Evolutionary conservation across 2,888 invertebrate genomes (phyloP), one percentile per base, ranked within the genome.

Genomic region (Frankliniella fusca): DNA sequence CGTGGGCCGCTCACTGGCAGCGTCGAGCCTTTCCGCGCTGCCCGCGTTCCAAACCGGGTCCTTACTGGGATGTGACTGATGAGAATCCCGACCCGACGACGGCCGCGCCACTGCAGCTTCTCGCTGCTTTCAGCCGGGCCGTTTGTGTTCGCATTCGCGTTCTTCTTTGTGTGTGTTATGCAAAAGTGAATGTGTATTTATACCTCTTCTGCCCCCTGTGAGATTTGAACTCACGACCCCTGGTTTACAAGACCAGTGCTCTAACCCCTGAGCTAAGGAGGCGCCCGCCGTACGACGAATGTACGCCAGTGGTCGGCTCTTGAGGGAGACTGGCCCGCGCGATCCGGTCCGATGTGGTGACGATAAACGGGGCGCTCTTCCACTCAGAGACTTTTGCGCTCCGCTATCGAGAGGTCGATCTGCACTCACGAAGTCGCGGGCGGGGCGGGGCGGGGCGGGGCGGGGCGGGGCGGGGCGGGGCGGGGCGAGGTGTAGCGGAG

Each of bases 191-290:
- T 20, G 12, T n/a, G n/a, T n/a, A n/a, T n/a, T n/a, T n/a, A n/a
- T 20, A 18, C 61, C n/a, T 61, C 8, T 61, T 3, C 61, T 61
- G 61, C 61, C 61, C 18, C 61, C 61, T 61, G 61, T 61, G 61
- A 61, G 61, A 61, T 61, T 61, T 61, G 61, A 61, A 61, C 61
- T 61, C 61, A 61, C 61, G 61, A 61, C 61, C 61, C 61, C 61
- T 61, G 61, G 61, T 61, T 61, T 61, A 61, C 61, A 61, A 61
- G 61, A 61, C 61, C 61, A 61, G 61, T 61, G 61, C 61, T 61
- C 61, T 61, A 61, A 61, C 61, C 61, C 61, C 61, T 61, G 61
- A 61, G 61, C 61, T 61, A 61, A 61, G 61, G 61, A 61, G 61
- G 61, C 61, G 18, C 61, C 20, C 18, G 38, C 3, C 38, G 5